Conservation (phyloP, 64 coral and sea anemone species). For the Acropora yongei region DNA sequence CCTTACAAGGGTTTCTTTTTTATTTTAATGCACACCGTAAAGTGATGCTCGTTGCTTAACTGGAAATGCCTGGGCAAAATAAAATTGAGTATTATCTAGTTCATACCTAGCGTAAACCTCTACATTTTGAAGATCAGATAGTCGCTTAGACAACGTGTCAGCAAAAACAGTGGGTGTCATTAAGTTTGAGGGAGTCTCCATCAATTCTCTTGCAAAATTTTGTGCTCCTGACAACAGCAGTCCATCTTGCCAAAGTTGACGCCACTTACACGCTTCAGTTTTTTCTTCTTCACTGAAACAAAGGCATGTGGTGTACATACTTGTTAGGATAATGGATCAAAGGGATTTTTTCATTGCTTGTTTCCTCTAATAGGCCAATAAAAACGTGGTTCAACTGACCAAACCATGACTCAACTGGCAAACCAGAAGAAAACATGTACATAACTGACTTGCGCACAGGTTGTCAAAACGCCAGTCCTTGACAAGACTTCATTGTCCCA, state of each 20-base stretch:
- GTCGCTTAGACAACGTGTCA: constrained; percentile 59
- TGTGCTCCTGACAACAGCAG: constrained; percentile 71
- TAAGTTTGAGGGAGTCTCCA: constrained; percentile 87
- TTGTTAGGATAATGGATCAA: neutral
- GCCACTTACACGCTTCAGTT: neutral
- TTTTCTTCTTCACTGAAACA: constrained; percentile 3
- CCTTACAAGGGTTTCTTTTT: no score
- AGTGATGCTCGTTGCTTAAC: no score
- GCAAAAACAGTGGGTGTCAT: constrained; percentile 93
- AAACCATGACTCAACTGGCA: no score
- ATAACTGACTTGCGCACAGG: no score
- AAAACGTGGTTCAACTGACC: neutral
- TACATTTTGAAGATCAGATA: constrained; percentile 63
- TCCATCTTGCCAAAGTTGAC: constrained; percentile 72
- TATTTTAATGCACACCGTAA: no score
- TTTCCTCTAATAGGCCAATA: neutral
- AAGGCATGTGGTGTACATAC: neutral
- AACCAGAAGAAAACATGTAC: no score
- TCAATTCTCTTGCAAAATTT: constrained; percentile 95
- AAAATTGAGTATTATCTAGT: neutral
- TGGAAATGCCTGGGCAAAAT: no score
- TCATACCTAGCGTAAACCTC: constrained; percentile 73
- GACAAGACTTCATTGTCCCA: no score
- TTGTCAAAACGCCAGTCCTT: no score
- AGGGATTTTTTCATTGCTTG: no score